Base-by-base conservation (phyloP, 2,888 invertebrate species). In the Diaprepes abbreviatus region DNA sequence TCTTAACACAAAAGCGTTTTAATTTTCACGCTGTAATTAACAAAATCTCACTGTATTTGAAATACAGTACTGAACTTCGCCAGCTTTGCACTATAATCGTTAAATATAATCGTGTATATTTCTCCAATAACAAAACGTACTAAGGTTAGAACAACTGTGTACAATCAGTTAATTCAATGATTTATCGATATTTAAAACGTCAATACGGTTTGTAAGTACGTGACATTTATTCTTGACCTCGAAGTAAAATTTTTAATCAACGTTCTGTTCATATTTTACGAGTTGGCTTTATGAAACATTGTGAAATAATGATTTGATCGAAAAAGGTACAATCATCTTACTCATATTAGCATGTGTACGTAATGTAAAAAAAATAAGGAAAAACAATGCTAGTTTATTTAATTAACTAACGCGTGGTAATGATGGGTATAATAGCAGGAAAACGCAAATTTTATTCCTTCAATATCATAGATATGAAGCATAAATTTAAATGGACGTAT, bases 191-290 rank as follows among this genome's bases (percentile, higher is more conserved):
- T 55, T 55, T 55, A 55, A 55, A 55, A 55, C 55, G 36, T 55
- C 55, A 55, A 55, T 55, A 55, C 12, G 36, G 55, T 55, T 55
- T 50, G 14, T 35, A 55, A 12, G 16, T 55, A 55, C 55, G 55
- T 55, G 55, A 55, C 55, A 55, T 55, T 54, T 54, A 55, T 55
- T 36, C 36, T 10, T 36, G 55, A 36, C 55, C 55, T 55, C 55
- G 36, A 55, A 21, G 55, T 55, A 55, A 36, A 55, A 19, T 17
- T 55, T 55, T 45, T 55, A 12, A 55, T 19, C 36, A 55, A 55
- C 55, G 55, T 55, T 36, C 36, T 35, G 36, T 21, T 55, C 55
- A 55, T 55, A 55, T 36, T 55, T 55, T 36, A 55, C 36, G 55
- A 55, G 36, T 10, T 36, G 55, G 36, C 35, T 55, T 55, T 55